Evolutionary conservation across 1,140 invertebrate species (phyloP), one percentile per base, ranked within the genome.

Genomic region (Heliconius melpomene): DNA sequence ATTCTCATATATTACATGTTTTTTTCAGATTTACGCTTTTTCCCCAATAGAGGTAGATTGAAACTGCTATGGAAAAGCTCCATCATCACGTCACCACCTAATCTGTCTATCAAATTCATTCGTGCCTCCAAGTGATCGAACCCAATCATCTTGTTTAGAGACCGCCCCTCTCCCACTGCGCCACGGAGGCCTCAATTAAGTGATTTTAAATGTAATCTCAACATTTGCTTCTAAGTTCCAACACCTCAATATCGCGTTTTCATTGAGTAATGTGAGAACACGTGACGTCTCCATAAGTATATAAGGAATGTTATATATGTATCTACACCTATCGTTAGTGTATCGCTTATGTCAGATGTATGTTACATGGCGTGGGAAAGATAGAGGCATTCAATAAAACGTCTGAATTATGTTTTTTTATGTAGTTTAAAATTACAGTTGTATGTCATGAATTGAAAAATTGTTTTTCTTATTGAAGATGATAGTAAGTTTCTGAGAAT

Each of bases 331-430:
- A 77, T 57, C 23, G 36, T 70, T 46, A 77, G 38, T 70, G 74
- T 76, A 70, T 76, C 57, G 57, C 38, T 23, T 60, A 50, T 77
- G 75, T 77, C 75, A 77, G 38, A 50, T 38, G 38, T 77, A 77
- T 71, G 75, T 40, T 77, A 29, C 54, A 36, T 54, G 29, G 29
- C 57, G 54, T 60, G 57, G 60, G 60, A 66, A 66, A 66, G 26
- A 66, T 29, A 13, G 1, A 66, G 60, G 23, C 26, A 29, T 29
- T 29, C 60, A 16, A 29, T 66, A 29, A 66, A 66, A 66, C 26
- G 26, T 9, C 60, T 29, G 23, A 66, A 6, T 66, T 11, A 60
- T 29, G 54, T 7, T 5, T 29, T 66, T 66, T 60, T 23, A 11
- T 20, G n/a, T 23, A 23, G n/a, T 57, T 57, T 57, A 11, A n/a